A percentile compares a stretch with the other conserved stretches of the same genome.
phyloP scores from a whole-genome alignment of 2,113 vertebrate genomes.

The Caranx melampygus region DNA sequence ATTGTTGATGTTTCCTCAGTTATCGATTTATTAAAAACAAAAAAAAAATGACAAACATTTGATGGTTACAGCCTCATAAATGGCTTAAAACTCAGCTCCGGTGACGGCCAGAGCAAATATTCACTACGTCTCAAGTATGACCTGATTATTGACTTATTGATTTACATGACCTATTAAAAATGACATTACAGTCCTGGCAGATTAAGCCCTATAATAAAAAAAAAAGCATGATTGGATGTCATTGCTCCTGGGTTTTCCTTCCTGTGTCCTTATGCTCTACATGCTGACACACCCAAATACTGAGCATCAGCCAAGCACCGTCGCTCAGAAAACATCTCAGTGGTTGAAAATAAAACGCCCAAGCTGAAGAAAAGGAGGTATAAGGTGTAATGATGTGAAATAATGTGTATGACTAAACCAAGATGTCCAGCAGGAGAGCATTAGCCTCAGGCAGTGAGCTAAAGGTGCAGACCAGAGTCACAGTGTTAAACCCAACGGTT shows the following conservation, averaged over 20 bases:
- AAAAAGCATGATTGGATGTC: neutral
- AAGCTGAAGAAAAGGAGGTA: conserved; percentile 11
- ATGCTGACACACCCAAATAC: neutral
- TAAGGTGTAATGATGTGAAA: conserved; percentile 23
- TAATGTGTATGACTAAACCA: conserved; percentile 33
- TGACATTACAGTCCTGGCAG: neutral
- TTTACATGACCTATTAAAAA: neutral
- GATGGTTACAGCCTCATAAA: neutral
- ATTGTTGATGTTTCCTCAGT: neutral
- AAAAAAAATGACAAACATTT: neutral
- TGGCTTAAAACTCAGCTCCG: too few species aligned
- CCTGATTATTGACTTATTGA: too few species aligned
- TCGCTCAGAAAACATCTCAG: neutral
- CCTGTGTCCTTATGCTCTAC: conserved; percentile 1
- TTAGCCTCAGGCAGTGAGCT: conserved; percentile 53
- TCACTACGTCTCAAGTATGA: too few species aligned
- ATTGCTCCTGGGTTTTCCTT: neutral
- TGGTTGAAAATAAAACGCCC: neutral
- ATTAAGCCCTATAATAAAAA: neutral
- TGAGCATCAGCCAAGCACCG: neutral
- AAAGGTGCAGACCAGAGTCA: conserved; percentile 54
- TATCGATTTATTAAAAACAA: neutral
- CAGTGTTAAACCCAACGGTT: conserved; percentile 53
- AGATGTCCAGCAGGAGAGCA: conserved; percentile 62
- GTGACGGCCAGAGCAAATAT: too few species aligned